These are phyloP conservation scores for Minunthozetes semirufus DNA, from an alignment of 2,888 invertebrate species.

Conservation along the genomic window DNA sequence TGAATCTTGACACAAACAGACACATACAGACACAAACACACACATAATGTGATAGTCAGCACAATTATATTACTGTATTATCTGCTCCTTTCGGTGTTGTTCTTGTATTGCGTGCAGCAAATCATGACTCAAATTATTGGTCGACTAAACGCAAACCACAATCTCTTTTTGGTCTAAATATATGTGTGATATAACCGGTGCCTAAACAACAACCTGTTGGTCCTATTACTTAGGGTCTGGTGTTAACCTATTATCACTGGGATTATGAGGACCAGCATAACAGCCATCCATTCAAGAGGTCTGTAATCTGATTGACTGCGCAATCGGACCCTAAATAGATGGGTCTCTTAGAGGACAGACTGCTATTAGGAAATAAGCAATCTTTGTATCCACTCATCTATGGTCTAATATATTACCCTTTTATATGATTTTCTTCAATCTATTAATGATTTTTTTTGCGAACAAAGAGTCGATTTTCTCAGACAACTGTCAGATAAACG, in stretches of 20 bases:
- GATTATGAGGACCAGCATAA: constrained; percentile 14
- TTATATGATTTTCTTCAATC: background rate
- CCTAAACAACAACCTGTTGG: constrained; percentile 26
- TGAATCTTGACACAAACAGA: constrained; percentile 1
- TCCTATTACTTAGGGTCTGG: constrained; percentile 18
- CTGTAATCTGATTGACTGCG: background rate
- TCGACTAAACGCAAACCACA: constrained; percentile 18
- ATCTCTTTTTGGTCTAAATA: constrained; percentile 7
- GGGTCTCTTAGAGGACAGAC: background rate
- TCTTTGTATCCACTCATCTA: background rate
- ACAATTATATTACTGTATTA: background rate
- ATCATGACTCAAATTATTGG: constrained; percentile 19
- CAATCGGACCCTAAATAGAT: background rate
- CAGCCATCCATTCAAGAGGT: background rate
- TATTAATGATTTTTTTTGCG: background rate
- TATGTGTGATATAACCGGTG: background rate
- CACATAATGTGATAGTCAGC: background rate
- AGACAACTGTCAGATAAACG: too few species aligned
- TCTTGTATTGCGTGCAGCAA: constrained; percentile 22
- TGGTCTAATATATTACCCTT: background rate
- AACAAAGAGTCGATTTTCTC: background rate
- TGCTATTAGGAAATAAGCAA: constrained; percentile 1
- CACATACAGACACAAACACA: background rate
- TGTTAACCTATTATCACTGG: constrained; percentile 25
- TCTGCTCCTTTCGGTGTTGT: background rate